phyloP scores from a whole-genome alignment of 2,888 invertebrate genomes.

The Drosophila lacicola region DNA sequence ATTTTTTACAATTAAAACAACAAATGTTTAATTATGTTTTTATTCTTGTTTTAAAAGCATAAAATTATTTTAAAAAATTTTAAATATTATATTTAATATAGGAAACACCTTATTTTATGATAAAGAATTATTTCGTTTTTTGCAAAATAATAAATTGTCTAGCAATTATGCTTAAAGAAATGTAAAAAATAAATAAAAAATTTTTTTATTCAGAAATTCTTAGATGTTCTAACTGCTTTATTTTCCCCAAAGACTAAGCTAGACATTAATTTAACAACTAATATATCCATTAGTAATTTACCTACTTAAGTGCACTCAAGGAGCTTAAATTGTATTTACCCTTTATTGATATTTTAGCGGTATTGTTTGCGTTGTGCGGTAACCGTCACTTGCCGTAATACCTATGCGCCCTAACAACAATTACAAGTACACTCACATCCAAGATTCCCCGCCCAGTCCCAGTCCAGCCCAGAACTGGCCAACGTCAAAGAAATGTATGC shows the following conservation, averaged over 20 bases:
- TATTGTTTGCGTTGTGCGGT: not conserved
- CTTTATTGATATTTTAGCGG: conserved; percentile 4
- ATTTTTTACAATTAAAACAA: no score
- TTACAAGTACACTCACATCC: conserved; percentile 9
- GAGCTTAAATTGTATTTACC: conserved; percentile 6
- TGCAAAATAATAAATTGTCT: no score
- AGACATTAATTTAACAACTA: not conserved
- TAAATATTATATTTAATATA: no score
- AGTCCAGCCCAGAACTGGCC: conserved; percentile 44
- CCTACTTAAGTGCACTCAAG: conserved; percentile 3
- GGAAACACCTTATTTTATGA: no score
- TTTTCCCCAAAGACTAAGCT: no score
- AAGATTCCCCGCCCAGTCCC: conserved; percentile 6
- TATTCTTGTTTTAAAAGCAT: not conserved
- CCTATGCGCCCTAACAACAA: not conserved
- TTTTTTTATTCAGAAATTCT: no score
- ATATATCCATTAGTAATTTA: conserved; percentile 3
- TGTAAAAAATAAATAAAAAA: no score
- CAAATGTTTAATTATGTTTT: no score
- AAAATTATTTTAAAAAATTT: not conserved
- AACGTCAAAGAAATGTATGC: conserved; percentile 67
- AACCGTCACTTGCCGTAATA: not conserved
- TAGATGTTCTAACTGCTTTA: no score
- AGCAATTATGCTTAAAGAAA: no score
- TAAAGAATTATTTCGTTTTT: no score